Evolutionary conservation across 1,140 invertebrate genomes (phyloP).

Genomic region (Diuraphis noxia): DNA sequence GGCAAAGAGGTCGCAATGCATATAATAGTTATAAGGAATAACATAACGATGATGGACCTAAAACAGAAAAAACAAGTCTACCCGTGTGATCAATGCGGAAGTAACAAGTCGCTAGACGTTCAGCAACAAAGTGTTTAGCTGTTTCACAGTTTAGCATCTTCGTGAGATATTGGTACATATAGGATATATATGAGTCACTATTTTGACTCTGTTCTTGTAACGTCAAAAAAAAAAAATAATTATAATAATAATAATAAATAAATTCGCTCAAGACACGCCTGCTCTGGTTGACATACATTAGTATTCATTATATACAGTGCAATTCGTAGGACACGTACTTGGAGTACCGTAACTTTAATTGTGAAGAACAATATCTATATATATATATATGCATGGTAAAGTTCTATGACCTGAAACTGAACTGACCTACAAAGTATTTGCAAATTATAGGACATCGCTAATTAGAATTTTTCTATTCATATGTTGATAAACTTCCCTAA

Average conservation of each 20-base stretch:
- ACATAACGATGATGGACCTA: slow-evolving; percentile 41
- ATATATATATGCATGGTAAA: neutral
- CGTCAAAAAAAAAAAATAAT: neutral
- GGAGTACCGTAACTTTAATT: slow-evolving; percentile 53
- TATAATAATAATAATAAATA: slow-evolving; percentile 16
- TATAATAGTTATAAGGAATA: neutral
- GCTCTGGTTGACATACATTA: slow-evolving; percentile 37
- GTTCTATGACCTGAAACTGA: slow-evolving; percentile 41
- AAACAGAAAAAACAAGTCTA: slow-evolving; percentile 31
- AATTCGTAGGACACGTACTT: slow-evolving; percentile 46
- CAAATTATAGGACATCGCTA: neutral
- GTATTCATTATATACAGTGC: slow-evolving; percentile 20
- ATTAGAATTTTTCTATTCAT: neutral
- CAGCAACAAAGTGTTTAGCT: neutral
- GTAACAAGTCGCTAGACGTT: slow-evolving; percentile 4
- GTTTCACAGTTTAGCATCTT: neutral
- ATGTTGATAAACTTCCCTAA: neutral
- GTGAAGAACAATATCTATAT: neutral
- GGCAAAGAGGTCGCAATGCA: slow-evolving; percentile 47
- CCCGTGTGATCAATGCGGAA: slow-evolving; percentile 1
- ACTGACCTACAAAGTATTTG: slow-evolving; percentile 33
- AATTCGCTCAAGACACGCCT: slow-evolving; percentile 39
- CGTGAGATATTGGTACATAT: neutral
- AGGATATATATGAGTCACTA: slow-evolving; percentile 13
- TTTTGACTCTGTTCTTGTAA: neutral